A percentile compares a stretch with the other conserved stretches of the same genome.
These are phyloP conservation scores for Emydocephalus ijimae DNA, from an alignment of 2,113 vertebrate genomes.

Conservation along the genomic window DNA sequence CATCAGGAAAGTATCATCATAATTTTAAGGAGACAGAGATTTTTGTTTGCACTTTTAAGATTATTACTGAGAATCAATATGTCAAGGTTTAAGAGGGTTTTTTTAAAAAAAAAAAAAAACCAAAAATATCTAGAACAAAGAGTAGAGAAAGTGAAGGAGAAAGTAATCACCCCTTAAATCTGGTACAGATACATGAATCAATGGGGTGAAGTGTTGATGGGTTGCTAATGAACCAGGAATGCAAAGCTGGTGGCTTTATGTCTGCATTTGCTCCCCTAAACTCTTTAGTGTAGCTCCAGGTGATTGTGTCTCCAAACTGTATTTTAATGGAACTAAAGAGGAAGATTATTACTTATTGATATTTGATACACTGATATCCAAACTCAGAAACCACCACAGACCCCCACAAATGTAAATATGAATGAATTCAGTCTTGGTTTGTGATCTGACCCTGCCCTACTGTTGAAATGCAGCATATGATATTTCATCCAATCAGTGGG, in stretches of 20 bases:
- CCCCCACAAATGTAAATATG: neutral
- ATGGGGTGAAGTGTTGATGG: neutral
- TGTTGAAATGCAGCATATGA: neutral
- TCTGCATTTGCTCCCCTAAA: neutral
- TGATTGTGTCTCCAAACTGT: neutral
- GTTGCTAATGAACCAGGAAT: neutral
- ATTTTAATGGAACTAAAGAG: neutral
- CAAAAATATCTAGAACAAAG: neutral
- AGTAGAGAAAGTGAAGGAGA: constrained; percentile 9
- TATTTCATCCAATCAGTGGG: neutral
- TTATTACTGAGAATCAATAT: constrained; percentile 35
- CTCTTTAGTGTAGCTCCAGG: neutral
- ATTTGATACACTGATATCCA: neutral
- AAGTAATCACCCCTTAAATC: neutral
- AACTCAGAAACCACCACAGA: neutral
- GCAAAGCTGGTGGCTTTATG: neutral
- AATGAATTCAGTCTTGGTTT: neutral
- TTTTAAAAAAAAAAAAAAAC: neutral
- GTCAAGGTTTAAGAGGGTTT: neutral
- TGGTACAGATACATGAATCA: neutral
- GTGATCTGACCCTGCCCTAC: neutral
- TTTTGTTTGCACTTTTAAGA: constrained; percentile 9
- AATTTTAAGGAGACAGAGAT: constrained; percentile 2
- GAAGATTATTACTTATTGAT: neutral
- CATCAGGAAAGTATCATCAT: constrained; percentile 9